Conservation (phyloP, 2,113 vertebrate genomes). For the Prunella himalayana region DNA sequence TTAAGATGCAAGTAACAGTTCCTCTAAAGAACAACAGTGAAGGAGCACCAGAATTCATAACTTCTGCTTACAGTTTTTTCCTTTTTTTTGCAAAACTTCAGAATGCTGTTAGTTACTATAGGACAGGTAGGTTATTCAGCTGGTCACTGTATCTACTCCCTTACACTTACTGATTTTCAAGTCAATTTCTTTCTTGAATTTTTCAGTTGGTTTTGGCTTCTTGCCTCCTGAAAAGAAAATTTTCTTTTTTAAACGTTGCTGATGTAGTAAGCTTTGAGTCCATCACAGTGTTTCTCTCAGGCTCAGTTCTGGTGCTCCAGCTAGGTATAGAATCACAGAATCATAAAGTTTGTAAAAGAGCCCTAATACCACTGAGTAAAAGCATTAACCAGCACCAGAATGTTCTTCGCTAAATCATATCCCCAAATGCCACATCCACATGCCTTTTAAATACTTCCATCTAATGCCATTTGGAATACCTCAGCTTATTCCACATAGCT, state of each 20-base stretch:
- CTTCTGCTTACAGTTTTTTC: background rate
- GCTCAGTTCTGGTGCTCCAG: background rate
- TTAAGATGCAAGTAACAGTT: background rate
- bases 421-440: too few relatives aligned
- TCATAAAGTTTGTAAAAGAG: background rate
- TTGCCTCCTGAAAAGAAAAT: background rate
- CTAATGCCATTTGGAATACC: background rate
- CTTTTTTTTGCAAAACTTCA: background rate
- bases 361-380: background rate
- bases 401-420: background rate
- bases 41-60: background rate
- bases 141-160: background rate
- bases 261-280: background rate
- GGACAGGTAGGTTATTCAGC: background rate
- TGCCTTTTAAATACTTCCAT: background rate
- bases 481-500: background rate
- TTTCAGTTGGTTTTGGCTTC: background rate
- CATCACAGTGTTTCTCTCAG: background rate
- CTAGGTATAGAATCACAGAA: background rate
- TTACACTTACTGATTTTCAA: background rate
- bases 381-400: background rate
- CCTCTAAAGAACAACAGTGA: background rate
- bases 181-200: background rate
- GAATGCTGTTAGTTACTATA: background rate
- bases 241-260: background rate